Evolutionary conservation across 1,140 invertebrate species (phyloP).

Genomic region (Gonatopus flavifemur): DNA sequence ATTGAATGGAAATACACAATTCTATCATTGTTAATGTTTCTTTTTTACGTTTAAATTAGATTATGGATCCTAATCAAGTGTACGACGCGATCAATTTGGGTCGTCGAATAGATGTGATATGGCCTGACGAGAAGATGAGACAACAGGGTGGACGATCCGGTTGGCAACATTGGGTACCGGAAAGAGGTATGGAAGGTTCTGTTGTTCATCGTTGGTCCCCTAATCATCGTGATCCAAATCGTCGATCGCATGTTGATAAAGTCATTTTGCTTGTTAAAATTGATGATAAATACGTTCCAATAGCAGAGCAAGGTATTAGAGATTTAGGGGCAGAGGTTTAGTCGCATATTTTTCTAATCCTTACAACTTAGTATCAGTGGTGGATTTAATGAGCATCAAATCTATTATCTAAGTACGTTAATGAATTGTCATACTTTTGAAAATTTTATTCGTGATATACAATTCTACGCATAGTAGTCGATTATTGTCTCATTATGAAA

Average conservation of each 20-base stretch:
- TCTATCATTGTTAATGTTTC: neutral
- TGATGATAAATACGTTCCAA: conserved; percentile 89
- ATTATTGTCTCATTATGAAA: no score
- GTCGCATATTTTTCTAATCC: conserved; percentile 13
- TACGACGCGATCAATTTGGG: conserved; percentile 90
- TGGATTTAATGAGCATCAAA: no score
- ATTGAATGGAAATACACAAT: neutral
- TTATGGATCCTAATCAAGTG: conserved; percentile 75
- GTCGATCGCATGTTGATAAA: conserved; percentile 86
- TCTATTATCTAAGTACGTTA: no score
- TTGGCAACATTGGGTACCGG: conserved; percentile 89
- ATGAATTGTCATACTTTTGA: no score
- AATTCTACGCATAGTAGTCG: no score
- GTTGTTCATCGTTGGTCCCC: conserved; percentile 91
- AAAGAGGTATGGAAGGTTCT: conserved; percentile 85
- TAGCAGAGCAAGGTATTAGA: conserved; percentile 84
- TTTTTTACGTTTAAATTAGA: conserved; percentile 55
- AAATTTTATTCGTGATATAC: no score
- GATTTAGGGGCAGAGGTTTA: conserved; percentile 75
- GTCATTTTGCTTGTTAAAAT: conserved; percentile 90
- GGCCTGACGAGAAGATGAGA: conserved; percentile 88
- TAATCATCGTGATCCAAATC: conserved; percentile 80
- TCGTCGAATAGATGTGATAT: conserved; percentile 84
- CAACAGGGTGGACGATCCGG: conserved; percentile 79
- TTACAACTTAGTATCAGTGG: no score